Evolutionary conservation across 2,888 invertebrate species (phyloP).

Genomic region (Actias luna): DNA sequence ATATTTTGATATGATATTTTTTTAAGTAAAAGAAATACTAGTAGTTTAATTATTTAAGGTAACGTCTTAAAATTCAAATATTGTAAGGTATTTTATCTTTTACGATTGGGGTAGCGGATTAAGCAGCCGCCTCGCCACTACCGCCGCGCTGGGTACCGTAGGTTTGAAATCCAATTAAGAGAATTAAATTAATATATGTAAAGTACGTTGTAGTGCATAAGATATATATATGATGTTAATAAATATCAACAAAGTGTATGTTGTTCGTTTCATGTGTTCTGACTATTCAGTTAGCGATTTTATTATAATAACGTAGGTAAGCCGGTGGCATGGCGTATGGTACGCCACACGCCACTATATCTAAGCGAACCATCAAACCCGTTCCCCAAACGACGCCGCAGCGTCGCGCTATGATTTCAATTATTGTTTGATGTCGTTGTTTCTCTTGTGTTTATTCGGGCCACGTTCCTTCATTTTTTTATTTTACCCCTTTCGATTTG

Average conservation of each 20-base stretch:
- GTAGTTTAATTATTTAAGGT: too few species aligned
- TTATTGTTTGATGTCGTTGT: conserved; percentile 79
- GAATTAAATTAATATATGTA: too few species aligned
- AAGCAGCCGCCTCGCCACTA: too few species aligned
- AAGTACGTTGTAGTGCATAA: neutral
- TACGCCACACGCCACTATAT: conserved; percentile 39
- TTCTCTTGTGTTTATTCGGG: conserved; percentile 76
- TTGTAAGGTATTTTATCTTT: too few species aligned
- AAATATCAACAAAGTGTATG: neutral
- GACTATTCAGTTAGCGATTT: neutral
- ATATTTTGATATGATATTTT: too few species aligned
- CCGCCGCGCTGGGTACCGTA: too few species aligned
- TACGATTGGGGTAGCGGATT: too few species aligned
- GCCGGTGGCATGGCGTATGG: conserved; percentile 17
- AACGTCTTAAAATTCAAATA: too few species aligned
- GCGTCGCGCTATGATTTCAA: conserved; percentile 73
- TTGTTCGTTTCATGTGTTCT: neutral
- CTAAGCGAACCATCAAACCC: conserved; percentile 46
- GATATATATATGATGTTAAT: neutral
- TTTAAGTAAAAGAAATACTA: too few species aligned
- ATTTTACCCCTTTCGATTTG: conserved; percentile 67
- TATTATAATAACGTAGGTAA: neutral
- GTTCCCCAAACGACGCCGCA: conserved; percentile 37
- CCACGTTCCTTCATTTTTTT: conserved; percentile 70
- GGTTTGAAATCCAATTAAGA: too few species aligned